phyloP scores from a whole-genome alignment of 2,113 vertebrate genomes.

The Melospiza melodia region DNA sequence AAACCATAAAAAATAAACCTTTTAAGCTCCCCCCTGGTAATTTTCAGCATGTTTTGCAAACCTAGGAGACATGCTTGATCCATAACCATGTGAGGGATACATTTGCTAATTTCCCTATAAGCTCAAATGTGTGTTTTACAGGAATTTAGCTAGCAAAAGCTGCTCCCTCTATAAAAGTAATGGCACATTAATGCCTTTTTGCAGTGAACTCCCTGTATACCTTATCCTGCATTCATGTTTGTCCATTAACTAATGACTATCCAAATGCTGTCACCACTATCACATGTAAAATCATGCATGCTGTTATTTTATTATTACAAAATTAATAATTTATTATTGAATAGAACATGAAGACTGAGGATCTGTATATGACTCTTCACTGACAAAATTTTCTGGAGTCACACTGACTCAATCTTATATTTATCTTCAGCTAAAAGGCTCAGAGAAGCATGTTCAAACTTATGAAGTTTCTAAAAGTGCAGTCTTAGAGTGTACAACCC shows the following conservation, averaged over 20 bases:
- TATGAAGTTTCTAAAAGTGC: background rate
- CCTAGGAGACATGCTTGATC: background rate
- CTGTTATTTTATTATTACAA: constrained; percentile 3
- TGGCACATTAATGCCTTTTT: constrained; percentile 15
- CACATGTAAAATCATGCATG: background rate
- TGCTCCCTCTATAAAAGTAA: constrained; percentile 9
- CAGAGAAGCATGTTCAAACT: background rate
- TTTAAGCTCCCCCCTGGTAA: background rate
- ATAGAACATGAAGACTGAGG: background rate
- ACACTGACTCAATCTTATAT: background rate
- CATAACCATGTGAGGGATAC: background rate
- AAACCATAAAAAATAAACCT: background rate
- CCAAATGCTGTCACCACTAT: background rate
- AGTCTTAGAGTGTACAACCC: background rate
- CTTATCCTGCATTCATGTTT: background rate
- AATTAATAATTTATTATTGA: background rate
- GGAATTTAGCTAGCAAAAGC: constrained; percentile 19
- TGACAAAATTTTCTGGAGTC: background rate
- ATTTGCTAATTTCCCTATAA: background rate
- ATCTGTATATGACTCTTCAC: background rate
- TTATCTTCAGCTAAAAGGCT: background rate
- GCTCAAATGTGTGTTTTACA: constrained; percentile 4
- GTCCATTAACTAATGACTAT: constrained; percentile 15
- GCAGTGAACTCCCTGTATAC: background rate
- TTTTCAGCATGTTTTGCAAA: background rate